Conservation (phyloP, 2,113 vertebrate species). For the Callopanchax toddi region DNA sequence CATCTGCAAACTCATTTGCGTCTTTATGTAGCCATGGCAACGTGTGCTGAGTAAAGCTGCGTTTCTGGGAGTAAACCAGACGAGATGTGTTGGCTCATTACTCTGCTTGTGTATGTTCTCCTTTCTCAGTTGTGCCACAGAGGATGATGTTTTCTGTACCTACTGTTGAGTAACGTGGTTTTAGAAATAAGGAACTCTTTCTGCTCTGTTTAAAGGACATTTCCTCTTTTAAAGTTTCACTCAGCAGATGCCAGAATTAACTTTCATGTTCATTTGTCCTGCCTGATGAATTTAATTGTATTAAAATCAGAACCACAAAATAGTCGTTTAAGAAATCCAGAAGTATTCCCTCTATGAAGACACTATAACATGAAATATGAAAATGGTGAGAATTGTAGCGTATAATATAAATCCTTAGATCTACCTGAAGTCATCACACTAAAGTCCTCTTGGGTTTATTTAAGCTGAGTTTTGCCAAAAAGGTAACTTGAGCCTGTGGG, state of each 20-base stretch:
- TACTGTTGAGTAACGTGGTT: constrained; percentile 25
- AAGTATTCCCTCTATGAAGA: too few relatives aligned
- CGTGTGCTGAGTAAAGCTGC: not conserved
- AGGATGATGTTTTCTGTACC: not conserved
- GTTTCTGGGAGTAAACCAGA: constrained; percentile 26
- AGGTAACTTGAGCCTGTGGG: constrained; percentile 5
- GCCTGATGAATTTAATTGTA: constrained; percentile 3
- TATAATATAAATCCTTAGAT: too few relatives aligned
- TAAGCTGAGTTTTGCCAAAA: constrained; percentile 37
- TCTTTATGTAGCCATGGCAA: not conserved
- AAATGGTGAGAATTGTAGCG: too few relatives aligned
- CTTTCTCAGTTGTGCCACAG: constrained; percentile 27
- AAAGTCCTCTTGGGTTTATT: not conserved
- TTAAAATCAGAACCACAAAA: too few relatives aligned
- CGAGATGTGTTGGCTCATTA: constrained; percentile 25
- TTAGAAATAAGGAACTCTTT: constrained; percentile 27
- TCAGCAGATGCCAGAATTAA: constrained; percentile 10
- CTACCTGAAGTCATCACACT: not conserved
- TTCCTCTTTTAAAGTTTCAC: constrained; percentile 42
- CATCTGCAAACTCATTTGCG: constrained; percentile 22
- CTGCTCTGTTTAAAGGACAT: not conserved
- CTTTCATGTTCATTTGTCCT: constrained; percentile 19
- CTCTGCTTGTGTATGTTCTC: constrained; percentile 19
- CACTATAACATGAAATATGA: too few relatives aligned
- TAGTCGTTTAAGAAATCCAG: too few relatives aligned